phyloP scores from a whole-genome alignment of 2,113 vertebrate genomes.

The Ceyx cyanopectus region DNA sequence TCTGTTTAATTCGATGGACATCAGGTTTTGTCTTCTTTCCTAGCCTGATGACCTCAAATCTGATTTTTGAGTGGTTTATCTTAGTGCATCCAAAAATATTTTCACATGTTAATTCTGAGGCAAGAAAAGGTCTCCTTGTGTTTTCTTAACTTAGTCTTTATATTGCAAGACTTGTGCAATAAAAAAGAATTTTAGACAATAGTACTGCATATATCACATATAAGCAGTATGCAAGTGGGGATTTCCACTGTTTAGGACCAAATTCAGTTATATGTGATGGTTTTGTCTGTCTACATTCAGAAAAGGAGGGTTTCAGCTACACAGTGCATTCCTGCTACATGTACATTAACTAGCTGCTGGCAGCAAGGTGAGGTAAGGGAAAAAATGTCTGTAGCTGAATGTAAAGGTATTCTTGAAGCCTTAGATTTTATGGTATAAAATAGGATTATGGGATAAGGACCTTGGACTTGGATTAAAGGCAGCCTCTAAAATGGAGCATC shows the following conservation, averaged over 20 bases:
- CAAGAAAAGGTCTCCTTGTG: background rate
- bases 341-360: background rate
- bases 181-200: background rate
- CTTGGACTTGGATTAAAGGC: background rate
- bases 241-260: background rate
- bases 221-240: background rate
- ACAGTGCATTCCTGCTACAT: background rate
- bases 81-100: background rate
- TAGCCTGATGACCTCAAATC: background rate
- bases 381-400: background rate
- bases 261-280: background rate
- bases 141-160: background rate
- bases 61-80: background rate
- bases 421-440: background rate
- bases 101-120: background rate
- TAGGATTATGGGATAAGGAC: background rate
- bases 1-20: background rate
- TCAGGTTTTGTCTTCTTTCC: background rate
- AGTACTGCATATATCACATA: background rate
- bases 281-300: background rate
- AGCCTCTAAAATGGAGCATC: background rate
- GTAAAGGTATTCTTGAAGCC: background rate
- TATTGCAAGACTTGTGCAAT: background rate
- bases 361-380: background rate
- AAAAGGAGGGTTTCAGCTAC: background rate